phyloP scores from a whole-genome alignment of 2,888 invertebrate genomes.

The Drosophila kokeensis region DNA sequence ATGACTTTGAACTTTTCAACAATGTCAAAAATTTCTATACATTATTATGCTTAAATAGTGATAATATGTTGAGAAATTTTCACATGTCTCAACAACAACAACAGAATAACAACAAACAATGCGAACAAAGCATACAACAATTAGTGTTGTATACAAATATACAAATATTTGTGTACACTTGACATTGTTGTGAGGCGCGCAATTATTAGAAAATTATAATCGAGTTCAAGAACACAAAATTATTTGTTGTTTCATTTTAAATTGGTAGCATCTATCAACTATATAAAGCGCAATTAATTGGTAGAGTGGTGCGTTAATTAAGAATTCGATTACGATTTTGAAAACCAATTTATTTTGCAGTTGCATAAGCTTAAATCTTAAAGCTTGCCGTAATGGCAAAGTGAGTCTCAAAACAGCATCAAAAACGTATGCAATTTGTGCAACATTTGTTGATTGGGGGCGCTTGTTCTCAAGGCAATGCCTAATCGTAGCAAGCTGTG shows the following conservation, averaged over 20 bases:
- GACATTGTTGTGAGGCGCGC: conserved; percentile 67
- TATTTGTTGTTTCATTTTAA: conserved; percentile 5
- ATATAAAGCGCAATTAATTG: conserved; percentile 78
- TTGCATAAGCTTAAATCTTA: conserved; percentile 10
- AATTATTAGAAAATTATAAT: conserved; percentile 59
- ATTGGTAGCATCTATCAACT: conserved; percentile 55
- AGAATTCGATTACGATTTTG: conserved; percentile 17
- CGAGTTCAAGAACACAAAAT: conserved; percentile 67
- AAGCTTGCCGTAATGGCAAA: conserved; percentile 51
- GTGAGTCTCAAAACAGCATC: conserved; percentile 36
- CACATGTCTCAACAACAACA: conserved; percentile 29
- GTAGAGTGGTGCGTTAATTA: conserved; percentile 20
- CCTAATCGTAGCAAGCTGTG: conserved; percentile 36
- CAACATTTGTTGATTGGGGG: conserved; percentile 44
- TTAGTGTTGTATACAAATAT: conserved; percentile 44
- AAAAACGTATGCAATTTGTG: conserved; percentile 30
- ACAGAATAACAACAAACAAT: conserved; percentile 18
- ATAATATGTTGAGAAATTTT: conserved; percentile 53
- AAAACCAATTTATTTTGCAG: conserved; percentile 24
- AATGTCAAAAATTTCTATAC: conserved; percentile 22
- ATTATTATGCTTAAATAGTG: conserved; percentile 37
- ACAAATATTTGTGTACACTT: conserved; percentile 51
- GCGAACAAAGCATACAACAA: conserved; percentile 39
- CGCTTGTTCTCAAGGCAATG: conserved; percentile 44
- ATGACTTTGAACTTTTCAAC: conserved; percentile 48